Evolutionary conservation across 2,113 vertebrate genomes (phyloP).

Genomic region (Xiphophorus hellerii): DNA sequence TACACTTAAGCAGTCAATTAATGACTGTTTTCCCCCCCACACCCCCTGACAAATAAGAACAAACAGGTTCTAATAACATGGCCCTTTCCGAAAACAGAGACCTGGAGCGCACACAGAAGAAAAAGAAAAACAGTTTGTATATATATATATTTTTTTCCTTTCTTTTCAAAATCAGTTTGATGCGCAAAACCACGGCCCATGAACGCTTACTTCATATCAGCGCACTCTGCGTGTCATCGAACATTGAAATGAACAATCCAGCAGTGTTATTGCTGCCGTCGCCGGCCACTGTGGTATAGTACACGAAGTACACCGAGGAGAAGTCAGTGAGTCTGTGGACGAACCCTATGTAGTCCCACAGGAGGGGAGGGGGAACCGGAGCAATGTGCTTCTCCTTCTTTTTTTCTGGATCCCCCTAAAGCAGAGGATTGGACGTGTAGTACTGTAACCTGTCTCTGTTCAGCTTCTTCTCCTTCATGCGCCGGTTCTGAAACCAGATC

Average conservation of each 20-base stretch:
- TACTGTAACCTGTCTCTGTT: constrained; percentile 98
- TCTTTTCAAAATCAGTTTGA: constrained; percentile 21
- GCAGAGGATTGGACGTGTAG: constrained; percentile 94
- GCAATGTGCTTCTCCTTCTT: constrained; percentile 7
- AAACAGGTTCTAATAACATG: constrained; percentile 44
- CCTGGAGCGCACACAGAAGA: constrained; percentile 22
- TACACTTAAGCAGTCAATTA: constrained; percentile 51
- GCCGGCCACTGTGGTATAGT: constrained; percentile 56
- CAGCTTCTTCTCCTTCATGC: constrained; percentile 99
- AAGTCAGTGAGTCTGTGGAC: constrained; percentile 59
- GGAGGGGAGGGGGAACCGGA: not conserved
- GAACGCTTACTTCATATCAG: constrained; percentile 34
- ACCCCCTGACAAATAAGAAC: constrained; percentile 20
- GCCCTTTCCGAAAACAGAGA: constrained; percentile 40
- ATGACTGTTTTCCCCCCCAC: constrained; percentile 17
- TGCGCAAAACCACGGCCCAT: constrained; percentile 37
- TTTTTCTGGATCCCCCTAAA: constrained; percentile 79
- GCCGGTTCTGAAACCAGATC: constrained; percentile 99
- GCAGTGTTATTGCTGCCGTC: constrained; percentile 42
- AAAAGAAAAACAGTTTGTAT: constrained; percentile 4
- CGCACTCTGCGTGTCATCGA: constrained; percentile 67
- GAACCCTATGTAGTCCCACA: constrained; percentile 35
- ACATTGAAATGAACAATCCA: constrained; percentile 77
- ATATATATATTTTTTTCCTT: not conserved
- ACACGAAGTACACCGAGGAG: constrained; percentile 46